Conservation (phyloP, 2,888 invertebrate genomes). For the Aphidius colemani region DNA sequence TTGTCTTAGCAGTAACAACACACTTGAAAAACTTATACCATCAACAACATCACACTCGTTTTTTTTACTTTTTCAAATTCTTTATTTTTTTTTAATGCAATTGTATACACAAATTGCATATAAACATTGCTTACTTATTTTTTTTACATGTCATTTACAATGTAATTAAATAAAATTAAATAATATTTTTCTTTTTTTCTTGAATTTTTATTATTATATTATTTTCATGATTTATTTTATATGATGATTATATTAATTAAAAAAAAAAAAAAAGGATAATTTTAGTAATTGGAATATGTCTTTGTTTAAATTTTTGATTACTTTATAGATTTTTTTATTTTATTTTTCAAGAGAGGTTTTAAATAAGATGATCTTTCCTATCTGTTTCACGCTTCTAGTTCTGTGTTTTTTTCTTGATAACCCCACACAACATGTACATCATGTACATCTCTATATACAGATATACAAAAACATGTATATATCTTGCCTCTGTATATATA, state of each 20-base stretch:
- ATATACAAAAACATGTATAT: too few species aligned
- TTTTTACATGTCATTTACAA: too few species aligned
- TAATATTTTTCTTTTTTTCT: too few species aligned
- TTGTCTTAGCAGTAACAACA: constrained; percentile 12
- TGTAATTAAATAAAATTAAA: too few species aligned
- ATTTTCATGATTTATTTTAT: too few species aligned
- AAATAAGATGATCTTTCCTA: neutral
- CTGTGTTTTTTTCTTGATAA: neutral
- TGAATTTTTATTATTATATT: too few species aligned
- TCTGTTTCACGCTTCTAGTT: constrained; percentile 6
- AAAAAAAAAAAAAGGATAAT: too few species aligned
- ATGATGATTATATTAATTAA: too few species aligned
- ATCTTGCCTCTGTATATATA: neutral
- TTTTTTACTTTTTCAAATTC: neutral
- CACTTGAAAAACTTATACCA: neutral
- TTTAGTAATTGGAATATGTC: too few species aligned
- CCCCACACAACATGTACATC: constrained; percentile 26
- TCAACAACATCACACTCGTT: constrained; percentile 15
- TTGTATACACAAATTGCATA: constrained; percentile 4
- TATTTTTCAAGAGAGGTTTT: neutral
- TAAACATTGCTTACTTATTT: neutral
- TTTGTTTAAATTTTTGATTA: too few species aligned
- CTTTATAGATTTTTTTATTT: too few species aligned
- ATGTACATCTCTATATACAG: constrained; percentile 29
- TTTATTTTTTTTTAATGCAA: constrained; percentile 1